phyloP scores from a whole-genome alignment of 1,140 invertebrate species.

The Drosophila hydei region DNA sequence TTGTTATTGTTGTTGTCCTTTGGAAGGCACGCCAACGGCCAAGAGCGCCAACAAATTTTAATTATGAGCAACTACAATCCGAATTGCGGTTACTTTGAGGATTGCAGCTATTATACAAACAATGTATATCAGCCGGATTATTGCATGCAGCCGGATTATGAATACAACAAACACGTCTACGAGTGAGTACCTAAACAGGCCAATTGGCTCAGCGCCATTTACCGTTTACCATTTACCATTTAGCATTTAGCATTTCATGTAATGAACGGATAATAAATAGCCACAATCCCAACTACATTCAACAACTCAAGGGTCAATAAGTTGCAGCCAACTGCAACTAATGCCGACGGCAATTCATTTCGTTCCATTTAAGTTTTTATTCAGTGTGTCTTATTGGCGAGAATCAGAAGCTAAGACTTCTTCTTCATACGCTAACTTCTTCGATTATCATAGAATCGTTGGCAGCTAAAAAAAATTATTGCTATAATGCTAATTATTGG shows the following conservation, averaged over 20 bases:
- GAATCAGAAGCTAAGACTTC: no score
- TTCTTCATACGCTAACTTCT: no score
- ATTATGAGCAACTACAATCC: conserved; percentile 84
- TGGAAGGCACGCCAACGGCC: conserved; percentile 47
- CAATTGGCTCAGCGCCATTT: neutral
- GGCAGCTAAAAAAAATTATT: no score
- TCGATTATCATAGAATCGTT: no score
- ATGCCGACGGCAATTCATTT: conserved; percentile 15
- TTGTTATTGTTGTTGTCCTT: conserved; percentile 15
- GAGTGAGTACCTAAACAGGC: conserved; percentile 67
- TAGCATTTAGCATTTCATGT: conserved; percentile 14
- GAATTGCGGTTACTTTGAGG: conserved; percentile 83
- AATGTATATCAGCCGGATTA: conserved; percentile 83
- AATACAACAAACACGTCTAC: conserved; percentile 82
- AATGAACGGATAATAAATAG: conserved; percentile 29
- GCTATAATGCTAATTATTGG: no score
- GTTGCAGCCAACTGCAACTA: neutral
- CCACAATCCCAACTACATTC: conserved; percentile 10
- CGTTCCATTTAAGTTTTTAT: no score
- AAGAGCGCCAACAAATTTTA: conserved; percentile 35
- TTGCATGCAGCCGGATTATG: conserved; percentile 83
- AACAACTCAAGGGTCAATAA: conserved; percentile 7
- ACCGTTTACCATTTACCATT: neutral
- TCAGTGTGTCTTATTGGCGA: no score
- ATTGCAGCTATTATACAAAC: conserved; percentile 77